These are phyloP conservation scores for Hemibagrus guttatus DNA, from an alignment of 2,797 vertebrate species.

Conservation along the genomic window DNA sequence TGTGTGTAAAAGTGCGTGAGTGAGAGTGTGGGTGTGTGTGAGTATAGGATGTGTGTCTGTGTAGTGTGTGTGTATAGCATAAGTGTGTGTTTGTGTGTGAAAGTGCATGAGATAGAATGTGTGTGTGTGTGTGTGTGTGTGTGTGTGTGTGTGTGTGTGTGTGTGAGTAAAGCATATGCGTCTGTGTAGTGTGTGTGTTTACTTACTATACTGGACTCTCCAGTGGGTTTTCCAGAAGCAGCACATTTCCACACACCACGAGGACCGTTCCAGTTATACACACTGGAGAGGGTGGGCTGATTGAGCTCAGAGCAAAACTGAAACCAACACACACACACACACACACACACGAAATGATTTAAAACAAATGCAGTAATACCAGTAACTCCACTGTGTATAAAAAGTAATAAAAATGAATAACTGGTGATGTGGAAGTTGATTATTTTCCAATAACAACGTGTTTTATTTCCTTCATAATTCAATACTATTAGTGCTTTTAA, in stretches of 20 bases:
- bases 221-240: conserved; percentile 82
- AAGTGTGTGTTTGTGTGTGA: too few species aligned
- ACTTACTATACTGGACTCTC: conserved; percentile 78
- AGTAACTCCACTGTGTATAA: background rate
- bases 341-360: background rate
- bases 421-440: background rate
- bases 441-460: background rate
- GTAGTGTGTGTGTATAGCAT: too few species aligned
- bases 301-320: conserved; percentile 94
- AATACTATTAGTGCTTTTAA: too few species aligned
- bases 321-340: conserved; percentile 53
- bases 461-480: too few species aligned
- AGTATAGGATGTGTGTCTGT: too few species aligned
- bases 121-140: background rate
- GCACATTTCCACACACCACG: conserved; percentile 86
- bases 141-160: conserved; percentile 4
- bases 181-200: background rate
- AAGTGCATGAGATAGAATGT: background rate
- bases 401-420: background rate
- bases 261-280: conserved; percentile 87
- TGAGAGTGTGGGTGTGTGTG: too few species aligned
- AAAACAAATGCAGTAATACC: background rate
- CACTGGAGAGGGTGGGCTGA: conserved; percentile 83
- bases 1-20: too few species aligned
- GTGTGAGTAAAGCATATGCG: too few species aligned